Percentiles rank a stretch among this genome's conserved stretches.
phyloP scores from a whole-genome alignment of 2,113 vertebrate species.

The Pseudonaja textilis region DNA sequence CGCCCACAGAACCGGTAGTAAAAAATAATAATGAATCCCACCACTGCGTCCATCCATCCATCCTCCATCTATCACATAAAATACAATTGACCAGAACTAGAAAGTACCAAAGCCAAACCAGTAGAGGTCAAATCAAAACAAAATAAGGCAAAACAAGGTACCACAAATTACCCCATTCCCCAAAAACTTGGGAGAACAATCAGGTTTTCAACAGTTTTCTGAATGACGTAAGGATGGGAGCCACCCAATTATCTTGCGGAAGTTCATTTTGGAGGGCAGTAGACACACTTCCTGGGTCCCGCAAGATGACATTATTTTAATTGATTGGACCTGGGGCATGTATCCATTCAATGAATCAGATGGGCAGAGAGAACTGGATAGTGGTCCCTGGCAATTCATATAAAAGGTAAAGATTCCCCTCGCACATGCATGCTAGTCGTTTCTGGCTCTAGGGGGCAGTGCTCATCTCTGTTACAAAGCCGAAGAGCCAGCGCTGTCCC shows the following conservation, averaged over 20 bases:
- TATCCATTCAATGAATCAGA: not conserved
- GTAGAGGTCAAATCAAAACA: not conserved
- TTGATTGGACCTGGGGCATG: not conserved
- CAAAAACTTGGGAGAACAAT: not conserved
- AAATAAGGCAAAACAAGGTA: not conserved
- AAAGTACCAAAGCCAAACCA: not conserved
- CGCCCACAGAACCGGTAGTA: too few relatives aligned
- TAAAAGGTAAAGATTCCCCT: too few relatives aligned
- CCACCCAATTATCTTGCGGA: not conserved
- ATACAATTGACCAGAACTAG: not conserved
- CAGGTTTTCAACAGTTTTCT: not conserved
- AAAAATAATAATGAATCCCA: too few relatives aligned
- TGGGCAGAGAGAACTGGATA: not conserved
- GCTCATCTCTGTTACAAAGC: too few relatives aligned
- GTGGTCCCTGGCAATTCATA: not conserved
- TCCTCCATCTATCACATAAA: not conserved
- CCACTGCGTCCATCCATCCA: too few relatives aligned
- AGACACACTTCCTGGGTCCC: not conserved
- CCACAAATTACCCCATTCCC: not conserved
- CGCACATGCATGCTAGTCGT: too few relatives aligned
- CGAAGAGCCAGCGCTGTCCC: too few relatives aligned
- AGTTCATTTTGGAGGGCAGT: not conserved
- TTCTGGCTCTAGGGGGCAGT: too few relatives aligned
- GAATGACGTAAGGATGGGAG: not conserved
- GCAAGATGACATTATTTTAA: not conserved